phyloP scores from a whole-genome alignment of 53 echinoderm and acorn worm species.

The Stichopus horrens region DNA sequence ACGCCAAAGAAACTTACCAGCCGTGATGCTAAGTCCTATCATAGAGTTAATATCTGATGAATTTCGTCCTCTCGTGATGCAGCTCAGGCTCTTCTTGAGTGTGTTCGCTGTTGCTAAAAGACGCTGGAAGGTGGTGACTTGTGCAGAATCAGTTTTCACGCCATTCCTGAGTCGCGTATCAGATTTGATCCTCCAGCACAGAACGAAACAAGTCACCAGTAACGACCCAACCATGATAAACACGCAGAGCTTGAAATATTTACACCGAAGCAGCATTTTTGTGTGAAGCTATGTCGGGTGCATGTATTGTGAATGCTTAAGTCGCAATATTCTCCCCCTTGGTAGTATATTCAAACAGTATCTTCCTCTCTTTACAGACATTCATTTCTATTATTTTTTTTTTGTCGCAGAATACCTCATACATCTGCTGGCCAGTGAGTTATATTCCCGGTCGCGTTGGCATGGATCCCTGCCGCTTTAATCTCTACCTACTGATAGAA shows the following conservation, averaged over 20 bases:
- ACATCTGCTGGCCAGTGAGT: too few species aligned
- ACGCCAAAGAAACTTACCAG: neutral
- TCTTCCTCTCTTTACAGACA: too few species aligned
- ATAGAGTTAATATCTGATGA: constrained; percentile 20
- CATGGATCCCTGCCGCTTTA: too few species aligned
- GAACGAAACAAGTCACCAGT: neutral
- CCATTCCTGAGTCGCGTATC: neutral
- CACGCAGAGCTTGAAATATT: neutral
- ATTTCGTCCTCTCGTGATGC: neutral
- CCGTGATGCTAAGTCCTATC: constrained; percentile 17
- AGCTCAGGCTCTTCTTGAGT: constrained; percentile 1
- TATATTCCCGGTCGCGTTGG: too few species aligned
- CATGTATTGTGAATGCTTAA: too few species aligned
- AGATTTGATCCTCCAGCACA: neutral
- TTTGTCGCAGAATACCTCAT: too few species aligned
- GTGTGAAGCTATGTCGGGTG: too few species aligned
- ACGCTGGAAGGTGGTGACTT: neutral
- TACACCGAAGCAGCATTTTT: neutral
- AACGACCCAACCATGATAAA: neutral
- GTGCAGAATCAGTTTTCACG: neutral
- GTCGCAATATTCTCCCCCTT: too few species aligned
- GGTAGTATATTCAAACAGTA: too few species aligned
- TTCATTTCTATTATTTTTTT: too few species aligned
- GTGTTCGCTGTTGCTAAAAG: neutral
- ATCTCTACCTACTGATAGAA: too few species aligned